Evolutionary conservation across 2,797 vertebrate genomes (phyloP), one percentile per base, ranked within the genome.

Genomic region (Phrynocephalus forsythii): DNA sequence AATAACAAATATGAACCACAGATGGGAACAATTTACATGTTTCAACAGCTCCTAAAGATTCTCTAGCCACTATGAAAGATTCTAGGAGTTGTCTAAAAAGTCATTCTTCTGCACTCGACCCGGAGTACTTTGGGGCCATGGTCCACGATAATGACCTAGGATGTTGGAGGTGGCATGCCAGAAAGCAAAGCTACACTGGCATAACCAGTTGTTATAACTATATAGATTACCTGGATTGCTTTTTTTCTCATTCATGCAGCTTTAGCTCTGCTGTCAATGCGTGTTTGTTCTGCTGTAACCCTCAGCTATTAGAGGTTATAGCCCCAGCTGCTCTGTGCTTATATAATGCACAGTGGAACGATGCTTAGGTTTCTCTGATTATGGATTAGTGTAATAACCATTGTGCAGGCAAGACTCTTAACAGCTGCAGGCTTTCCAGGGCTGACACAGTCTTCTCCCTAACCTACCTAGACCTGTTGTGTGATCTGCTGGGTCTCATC

Each of bases 391-490:
- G 56, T 33, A 30, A 66, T 72, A 78, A 83, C 56, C 28, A 69
- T 69, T 88, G 86, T 83, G 67, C 48, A 79, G 68, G 67, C 52
- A 69, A 79, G 67, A 56, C 24, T 68, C 44, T 44, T 63, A 63
- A 67, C 86, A 88, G 80, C 86, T 88, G 80, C 78, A 82, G 28
- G 66, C 67, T 67, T 79, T 38, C 75, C 52, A 83, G 60, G 72
- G 38, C 44, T 20, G 73, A 18, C 24, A 3, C 52, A 63, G 78
- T 66, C 78, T 80, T 73, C 33, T 48, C 75, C 66, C 20, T 66
- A 79, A 63, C 44, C 78, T 28, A 75, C 28, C 56, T 22, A 73
- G 33, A 2, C 22, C 10, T 63, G 28, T 38, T 28, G 2, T 72
- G 5, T n/a, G 22, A 81, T 11, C 71, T 73, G 50, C 38, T 3